Conservation (phyloP, 2,888 invertebrate species). For the Aphidius colemani region DNA sequence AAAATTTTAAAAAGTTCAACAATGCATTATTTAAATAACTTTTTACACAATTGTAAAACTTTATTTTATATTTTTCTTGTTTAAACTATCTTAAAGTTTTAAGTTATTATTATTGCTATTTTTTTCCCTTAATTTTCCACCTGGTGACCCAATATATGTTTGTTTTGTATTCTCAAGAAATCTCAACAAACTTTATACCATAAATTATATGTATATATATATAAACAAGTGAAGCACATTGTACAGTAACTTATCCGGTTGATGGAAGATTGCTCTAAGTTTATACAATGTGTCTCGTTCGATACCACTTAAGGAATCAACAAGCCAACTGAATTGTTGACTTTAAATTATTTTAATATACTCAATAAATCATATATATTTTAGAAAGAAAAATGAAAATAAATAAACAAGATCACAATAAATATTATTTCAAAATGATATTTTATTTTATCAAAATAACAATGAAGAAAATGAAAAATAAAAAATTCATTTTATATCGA, state of each 20-base stretch:
- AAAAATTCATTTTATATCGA: no score
- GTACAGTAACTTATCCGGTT: not conserved
- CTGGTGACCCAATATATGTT: slow-evolving; percentile 4
- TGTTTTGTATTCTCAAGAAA: slow-evolving; percentile 7
- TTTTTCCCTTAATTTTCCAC: slow-evolving; percentile 7
- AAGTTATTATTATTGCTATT: not conserved
- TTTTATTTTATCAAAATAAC: no score
- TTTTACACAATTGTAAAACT: not conserved
- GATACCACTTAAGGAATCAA: not conserved
- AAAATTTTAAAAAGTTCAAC: not conserved
- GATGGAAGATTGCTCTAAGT: slow-evolving; percentile 15
- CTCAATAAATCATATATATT: no score
- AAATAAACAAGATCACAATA: no score
- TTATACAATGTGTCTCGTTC: slow-evolving; percentile 4
- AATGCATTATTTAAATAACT: not conserved
- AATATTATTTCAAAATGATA: no score
- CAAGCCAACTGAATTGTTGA: not conserved
- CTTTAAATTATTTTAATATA: not conserved
- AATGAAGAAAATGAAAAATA: no score
- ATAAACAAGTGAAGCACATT: slow-evolving; percentile 14
- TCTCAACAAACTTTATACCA: slow-evolving; percentile 20
- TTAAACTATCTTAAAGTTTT: not conserved
- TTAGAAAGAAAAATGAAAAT: not conserved
- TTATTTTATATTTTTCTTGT: not conserved
- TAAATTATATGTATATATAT: slow-evolving; percentile 18